phyloP scores from a whole-genome alignment of 2,797 vertebrate species.

The Glossophaga mutica region DNA sequence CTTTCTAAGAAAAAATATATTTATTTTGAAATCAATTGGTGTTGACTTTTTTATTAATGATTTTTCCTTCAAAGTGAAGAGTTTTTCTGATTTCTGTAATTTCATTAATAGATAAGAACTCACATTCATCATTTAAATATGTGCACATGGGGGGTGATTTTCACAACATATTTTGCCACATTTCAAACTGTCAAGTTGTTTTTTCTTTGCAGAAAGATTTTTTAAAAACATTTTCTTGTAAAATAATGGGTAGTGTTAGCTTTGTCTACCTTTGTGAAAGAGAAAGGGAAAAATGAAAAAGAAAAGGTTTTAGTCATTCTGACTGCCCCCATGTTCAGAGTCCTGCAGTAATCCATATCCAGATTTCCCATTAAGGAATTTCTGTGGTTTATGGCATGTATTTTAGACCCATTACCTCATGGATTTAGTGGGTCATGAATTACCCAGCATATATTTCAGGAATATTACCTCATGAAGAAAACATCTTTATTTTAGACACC shows the following conservation, averaged over 20 bases:
- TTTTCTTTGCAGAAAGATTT: not conserved
- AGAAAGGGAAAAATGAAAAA: not conserved
- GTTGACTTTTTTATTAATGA: not conserved
- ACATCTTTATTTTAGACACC: conserved; percentile 31
- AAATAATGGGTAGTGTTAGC: not conserved
- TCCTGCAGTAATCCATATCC: not conserved
- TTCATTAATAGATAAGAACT: not conserved
- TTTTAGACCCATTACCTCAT: conserved; percentile 46
- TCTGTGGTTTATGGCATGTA: conserved; percentile 24
- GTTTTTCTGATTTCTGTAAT: not conserved
- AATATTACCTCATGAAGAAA: conserved; percentile 55
- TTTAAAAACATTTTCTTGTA: not conserved
- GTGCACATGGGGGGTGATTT: not conserved
- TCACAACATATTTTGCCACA: not conserved
- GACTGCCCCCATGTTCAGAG: not conserved
- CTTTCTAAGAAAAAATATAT: not conserved
- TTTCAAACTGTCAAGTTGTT: not conserved
- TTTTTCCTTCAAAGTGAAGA: not conserved
- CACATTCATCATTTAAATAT: not conserved
- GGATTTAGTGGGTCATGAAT: conserved; percentile 18
- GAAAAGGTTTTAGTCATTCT: not conserved
- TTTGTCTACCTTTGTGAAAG: not conserved
- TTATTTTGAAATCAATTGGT: not conserved
- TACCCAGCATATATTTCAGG: conserved; percentile 32
- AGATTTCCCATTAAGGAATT: conserved; percentile 13